Evolutionary conservation across 2,888 invertebrate genomes (phyloP).

Genomic region (Frankliniella fusca): DNA sequence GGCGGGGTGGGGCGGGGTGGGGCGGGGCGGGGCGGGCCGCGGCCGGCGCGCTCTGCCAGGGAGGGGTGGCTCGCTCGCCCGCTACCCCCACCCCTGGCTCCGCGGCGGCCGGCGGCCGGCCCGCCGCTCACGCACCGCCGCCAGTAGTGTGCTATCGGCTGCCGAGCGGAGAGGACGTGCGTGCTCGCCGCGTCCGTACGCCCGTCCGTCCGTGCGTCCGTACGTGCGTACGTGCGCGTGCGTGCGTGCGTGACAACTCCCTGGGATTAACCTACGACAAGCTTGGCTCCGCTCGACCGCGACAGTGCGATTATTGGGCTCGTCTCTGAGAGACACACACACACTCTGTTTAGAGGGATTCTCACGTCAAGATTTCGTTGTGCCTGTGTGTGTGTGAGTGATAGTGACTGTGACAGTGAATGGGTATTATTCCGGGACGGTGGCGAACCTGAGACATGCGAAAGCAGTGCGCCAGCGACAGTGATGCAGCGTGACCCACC

Average conservation of each 20-base stretch:
- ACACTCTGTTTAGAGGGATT: too few relatives aligned
- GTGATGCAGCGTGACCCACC: not conserved
- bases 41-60: not conserved
- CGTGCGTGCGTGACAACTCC: not conserved
- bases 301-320: not conserved
- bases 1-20: not conserved
- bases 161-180: constrained; percentile 1
- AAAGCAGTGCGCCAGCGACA: not conserved
- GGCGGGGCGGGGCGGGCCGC: not conserved
- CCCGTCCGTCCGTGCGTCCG: not conserved
- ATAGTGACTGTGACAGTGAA: not conserved
- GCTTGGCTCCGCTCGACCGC: not conserved
- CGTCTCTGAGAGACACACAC: too few relatives aligned
- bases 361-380: not conserved
- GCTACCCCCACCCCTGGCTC: too few relatives aligned
- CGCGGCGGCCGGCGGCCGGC: not conserved
- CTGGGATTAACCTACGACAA: not conserved
- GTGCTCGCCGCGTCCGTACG: not conserved
- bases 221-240: not conserved
- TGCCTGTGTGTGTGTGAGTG: not conserved
- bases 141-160: not conserved
- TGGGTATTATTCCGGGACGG: too few relatives aligned
- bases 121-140: not conserved
- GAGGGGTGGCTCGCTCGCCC: not conserved
- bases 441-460: too few relatives aligned